phyloP scores from a whole-genome alignment of 1,140 invertebrate species.

The Drosophila murphyi region DNA sequence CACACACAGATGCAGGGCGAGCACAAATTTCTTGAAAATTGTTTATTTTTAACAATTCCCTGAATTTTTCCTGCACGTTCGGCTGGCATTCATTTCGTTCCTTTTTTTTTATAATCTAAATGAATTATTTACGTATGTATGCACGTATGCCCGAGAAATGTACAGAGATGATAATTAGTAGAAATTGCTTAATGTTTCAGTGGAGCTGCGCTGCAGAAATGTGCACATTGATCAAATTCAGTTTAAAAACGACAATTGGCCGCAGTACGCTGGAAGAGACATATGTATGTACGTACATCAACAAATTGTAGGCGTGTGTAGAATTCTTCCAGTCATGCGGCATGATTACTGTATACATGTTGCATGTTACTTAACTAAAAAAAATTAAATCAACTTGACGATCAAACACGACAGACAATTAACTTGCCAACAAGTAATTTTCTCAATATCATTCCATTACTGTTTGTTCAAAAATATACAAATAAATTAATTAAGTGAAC shows the following conservation, averaged over 20 bases:
- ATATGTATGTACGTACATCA: not conserved
- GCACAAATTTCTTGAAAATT: constrained; percentile 57
- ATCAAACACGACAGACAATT: not conserved
- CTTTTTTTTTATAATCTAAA: constrained; percentile 33
- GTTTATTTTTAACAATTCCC: constrained; percentile 64
- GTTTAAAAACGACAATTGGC: no score
- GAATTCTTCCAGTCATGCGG: not conserved
- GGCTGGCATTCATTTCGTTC: constrained; percentile 26
- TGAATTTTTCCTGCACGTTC: constrained; percentile 32
- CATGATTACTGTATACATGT: not conserved
- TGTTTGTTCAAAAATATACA: no score
- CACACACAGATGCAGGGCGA: constrained; percentile 6
- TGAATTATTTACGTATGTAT: constrained; percentile 14
- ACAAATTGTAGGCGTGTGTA: not conserved
- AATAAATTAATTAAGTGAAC: no score
- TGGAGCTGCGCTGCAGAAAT: constrained; percentile 2
- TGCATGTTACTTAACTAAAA: not conserved
- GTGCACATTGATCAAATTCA: not conserved
- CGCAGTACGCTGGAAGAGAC: not conserved
- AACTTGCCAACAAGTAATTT: not conserved
- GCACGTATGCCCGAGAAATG: not conserved
- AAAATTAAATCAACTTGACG: not conserved
- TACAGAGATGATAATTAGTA: constrained; percentile 25
- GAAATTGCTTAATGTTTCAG: constrained; percentile 48
- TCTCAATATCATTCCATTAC: no score